These are phyloP conservation scores for Myotis yumanensis DNA, from an alignment of 2,113 vertebrate genomes.

Conservation along the genomic window DNA sequence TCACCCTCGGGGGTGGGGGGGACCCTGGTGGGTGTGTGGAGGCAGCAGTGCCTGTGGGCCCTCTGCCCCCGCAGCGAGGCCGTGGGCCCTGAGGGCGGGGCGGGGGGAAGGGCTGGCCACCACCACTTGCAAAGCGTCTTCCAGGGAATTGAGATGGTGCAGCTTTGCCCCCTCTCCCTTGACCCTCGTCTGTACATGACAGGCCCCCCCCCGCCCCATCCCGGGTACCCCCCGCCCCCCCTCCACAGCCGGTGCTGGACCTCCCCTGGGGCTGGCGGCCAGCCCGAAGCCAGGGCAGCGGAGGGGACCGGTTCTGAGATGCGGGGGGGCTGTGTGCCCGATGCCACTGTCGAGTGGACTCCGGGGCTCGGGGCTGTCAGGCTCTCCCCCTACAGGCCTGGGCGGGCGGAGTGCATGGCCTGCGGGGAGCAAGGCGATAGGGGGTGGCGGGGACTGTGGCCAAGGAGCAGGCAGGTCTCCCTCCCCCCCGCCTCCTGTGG, in stretches of 20 bases:
- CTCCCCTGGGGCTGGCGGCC: too few relatives aligned
- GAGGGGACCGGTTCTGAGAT: neutral
- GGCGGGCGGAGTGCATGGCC: neutral
- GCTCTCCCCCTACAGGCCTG: neutral
- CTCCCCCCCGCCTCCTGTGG: neutral
- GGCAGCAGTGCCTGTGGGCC: neutral
- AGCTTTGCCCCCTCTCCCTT: neutral
- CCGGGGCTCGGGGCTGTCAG: neutral
- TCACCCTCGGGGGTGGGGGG: too few relatives aligned
- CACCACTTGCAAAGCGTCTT: neutral
- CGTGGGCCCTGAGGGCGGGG: too few relatives aligned
- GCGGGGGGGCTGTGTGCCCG: too few relatives aligned
- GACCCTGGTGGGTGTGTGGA: slow-evolving; percentile 62
- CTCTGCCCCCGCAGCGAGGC: too few relatives aligned
- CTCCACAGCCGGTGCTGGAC: neutral
- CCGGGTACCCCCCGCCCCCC: neutral
- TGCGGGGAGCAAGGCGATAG: neutral
- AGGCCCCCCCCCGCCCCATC: neutral
- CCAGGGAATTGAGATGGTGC: neutral
- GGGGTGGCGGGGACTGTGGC: slow-evolving; percentile 6
- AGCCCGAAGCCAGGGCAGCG: neutral
- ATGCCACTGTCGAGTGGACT: neutral
- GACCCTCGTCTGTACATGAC: too few relatives aligned
- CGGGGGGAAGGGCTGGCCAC: too few relatives aligned
- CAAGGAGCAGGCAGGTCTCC: neutral